A percentile compares a stretch with the other conserved stretches of the same genome.
Evolutionary conservation across 2,888 invertebrate species (phyloP).

Genomic region (Epinotia ramella): DNA sequence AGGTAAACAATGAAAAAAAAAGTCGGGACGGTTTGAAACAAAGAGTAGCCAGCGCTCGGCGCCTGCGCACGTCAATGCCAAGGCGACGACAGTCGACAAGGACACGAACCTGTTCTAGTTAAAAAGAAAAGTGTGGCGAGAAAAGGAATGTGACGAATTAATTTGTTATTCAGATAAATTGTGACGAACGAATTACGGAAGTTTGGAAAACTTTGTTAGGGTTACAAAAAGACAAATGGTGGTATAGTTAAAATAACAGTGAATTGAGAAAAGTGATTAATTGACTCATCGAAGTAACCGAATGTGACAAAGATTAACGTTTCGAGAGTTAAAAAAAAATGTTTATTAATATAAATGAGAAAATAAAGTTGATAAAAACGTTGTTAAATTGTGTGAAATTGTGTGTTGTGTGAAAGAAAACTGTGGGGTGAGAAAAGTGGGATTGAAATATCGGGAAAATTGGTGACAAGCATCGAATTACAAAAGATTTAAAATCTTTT

Average conservation of each 20-base stretch:
- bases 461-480: background rate
- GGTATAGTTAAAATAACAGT: background rate
- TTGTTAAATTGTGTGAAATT: no score
- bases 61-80: slow-evolving; percentile 74
- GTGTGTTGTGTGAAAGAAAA: slow-evolving; percentile 19
- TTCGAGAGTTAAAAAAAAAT: background rate
- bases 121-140: slow-evolving; percentile 12
- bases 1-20: slow-evolving; percentile 71
- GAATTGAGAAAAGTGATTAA: background rate
- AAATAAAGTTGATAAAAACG: background rate
- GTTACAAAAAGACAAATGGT: background rate
- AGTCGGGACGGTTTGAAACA: slow-evolving; percentile 69
- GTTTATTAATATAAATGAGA: background rate
- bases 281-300: background rate
- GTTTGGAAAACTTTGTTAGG: background rate
- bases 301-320: background rate
- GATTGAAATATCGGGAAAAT: background rate
- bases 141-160: background rate
- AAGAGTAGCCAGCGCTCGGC: slow-evolving; percentile 73
- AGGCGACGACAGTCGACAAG: slow-evolving; percentile 75
- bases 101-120: slow-evolving; percentile 57
- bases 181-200: background rate
- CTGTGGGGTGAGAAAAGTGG: background rate
- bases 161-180: background rate
- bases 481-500: no score